Evolutionary conservation across 2,888 invertebrate genomes (phyloP), one percentile per base, ranked within the genome.

Genomic region (Andrena flavipes): DNA sequence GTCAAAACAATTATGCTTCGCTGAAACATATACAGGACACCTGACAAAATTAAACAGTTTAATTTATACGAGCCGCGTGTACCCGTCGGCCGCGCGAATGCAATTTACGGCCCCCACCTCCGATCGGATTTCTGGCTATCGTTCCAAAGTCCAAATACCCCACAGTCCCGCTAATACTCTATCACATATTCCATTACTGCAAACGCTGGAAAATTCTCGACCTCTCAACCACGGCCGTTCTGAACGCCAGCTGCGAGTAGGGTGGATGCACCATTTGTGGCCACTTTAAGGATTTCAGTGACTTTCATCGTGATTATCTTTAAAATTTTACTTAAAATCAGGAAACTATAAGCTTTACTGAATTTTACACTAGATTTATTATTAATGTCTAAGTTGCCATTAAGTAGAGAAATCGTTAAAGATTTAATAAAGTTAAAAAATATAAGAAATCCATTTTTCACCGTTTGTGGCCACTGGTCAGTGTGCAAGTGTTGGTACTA

Each of bases 11-110:
- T 73, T 79, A 81, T 79, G 68, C 16, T 51, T 30, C 26, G n/a
- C 33, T 23, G 70, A 29, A 73, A 51, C 54, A 16, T 29, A 42
- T 42, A 42, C 16, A 13, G 29, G 49, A 16, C 72, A 68, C 13
- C 51, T 42, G 75, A 62, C 60, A 69, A 76, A 81, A 76, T 83
- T 80, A 73, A 69, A 76, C 82, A 62, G 76, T 56, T 81, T 62
- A 81, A 76, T 81, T 76, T 23, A 56, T 64, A 60, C 56, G 30
- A 64, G 20, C 33, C 51, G 29, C 10, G 65, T 33, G 72, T 51
- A 16, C 54, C n/a, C 42, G 60, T 65, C 64, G 70, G 23, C 26
- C 74, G 70, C 78, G 70, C 59, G 51, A 59, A 69, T 64, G 20
- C 30, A 42, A 68, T 72, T 80, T 68, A 49, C 42, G 42, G 42